A percentile compares a stretch with the other conserved stretches of the same genome.
phyloP scores from a whole-genome alignment of 2,113 vertebrate species.

The Tympanuchus pallidicinctus region DNA sequence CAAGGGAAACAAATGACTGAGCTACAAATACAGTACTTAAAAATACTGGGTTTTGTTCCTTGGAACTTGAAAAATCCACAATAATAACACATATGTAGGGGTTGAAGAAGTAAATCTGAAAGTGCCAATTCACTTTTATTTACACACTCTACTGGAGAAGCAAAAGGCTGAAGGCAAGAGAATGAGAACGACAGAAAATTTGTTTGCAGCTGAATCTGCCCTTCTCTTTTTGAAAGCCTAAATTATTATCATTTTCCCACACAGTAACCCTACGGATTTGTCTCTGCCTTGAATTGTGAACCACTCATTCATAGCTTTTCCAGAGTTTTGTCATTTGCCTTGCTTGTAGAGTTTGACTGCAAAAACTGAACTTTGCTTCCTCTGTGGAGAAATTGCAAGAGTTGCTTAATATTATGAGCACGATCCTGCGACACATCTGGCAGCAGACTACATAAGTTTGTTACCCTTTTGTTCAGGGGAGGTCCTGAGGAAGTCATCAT shows the following conservation, averaged over 20 bases:
- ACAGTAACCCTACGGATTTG: neutral
- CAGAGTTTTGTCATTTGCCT: neutral
- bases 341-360: neutral
- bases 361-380: neutral
- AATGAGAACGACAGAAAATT: neutral
- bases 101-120: neutral
- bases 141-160: neutral
- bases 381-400: conserved; percentile 9
- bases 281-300: conserved; percentile 6
- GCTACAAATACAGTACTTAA: neutral
- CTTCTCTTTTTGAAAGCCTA: conserved; percentile 20
- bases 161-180: conserved; percentile 15
- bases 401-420: conserved; percentile 27
- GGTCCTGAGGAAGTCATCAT: neutral
- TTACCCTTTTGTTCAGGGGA: neutral
- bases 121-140: conserved; percentile 28
- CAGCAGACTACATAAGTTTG: neutral
- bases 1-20: neutral
- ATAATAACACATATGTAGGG: neutral
- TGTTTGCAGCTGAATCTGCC: neutral
- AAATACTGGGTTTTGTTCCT: neutral
- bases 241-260: conserved; percentile 25
- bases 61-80: neutral
- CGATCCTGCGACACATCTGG: neutral
- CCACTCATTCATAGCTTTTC: conserved; percentile 17